phyloP scores from a whole-genome alignment of 2,797 vertebrate genomes.

The Micrastur ruficollis region DNA sequence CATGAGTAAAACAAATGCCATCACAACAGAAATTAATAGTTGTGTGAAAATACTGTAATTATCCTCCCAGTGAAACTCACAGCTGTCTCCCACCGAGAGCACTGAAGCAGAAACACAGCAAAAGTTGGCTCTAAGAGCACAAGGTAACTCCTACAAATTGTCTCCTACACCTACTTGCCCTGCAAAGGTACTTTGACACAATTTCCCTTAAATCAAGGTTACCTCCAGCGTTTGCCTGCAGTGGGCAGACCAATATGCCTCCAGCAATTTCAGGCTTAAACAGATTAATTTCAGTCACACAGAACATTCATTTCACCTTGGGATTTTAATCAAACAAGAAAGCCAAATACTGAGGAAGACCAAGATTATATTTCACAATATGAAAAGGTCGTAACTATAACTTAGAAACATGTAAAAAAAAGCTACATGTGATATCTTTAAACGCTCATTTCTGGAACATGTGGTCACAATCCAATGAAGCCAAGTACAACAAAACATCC shows the following conservation, averaged over 20 bases:
- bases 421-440: background rate
- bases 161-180: background rate
- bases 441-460: background rate
- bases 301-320: background rate
- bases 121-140: background rate
- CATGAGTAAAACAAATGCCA: background rate
- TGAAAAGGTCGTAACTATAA: background rate
- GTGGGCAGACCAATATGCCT: rapidly evolving
- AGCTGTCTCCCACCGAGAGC: background rate
- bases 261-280: slow-evolving; percentile 4
- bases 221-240: background rate
- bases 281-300: background rate
- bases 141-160: background rate
- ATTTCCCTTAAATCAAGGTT: background rate
- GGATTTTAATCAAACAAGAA: background rate
- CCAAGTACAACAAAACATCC: background rate
- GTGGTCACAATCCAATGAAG: background rate
- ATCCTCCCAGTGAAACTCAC: background rate
- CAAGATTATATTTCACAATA: background rate
- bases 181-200: background rate
- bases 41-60: background rate
- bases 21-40: background rate
- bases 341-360: background rate
- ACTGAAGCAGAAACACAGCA: background rate
- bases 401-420: background rate